Conservation (phyloP, 2,113 vertebrate species). For the Chauna torquata region DNA sequence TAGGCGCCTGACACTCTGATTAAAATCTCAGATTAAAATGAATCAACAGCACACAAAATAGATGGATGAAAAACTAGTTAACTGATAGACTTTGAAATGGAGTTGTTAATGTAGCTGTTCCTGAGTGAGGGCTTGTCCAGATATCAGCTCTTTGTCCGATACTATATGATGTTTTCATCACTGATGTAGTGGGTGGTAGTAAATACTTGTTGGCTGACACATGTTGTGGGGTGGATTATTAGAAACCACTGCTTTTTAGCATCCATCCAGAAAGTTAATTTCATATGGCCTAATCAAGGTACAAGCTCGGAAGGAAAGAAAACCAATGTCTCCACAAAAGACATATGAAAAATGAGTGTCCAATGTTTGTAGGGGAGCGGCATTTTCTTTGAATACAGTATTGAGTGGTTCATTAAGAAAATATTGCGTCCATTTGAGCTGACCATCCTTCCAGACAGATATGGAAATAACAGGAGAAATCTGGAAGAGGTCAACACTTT, state of each 20-base stretch:
- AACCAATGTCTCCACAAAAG: background rate
- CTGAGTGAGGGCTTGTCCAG: background rate
- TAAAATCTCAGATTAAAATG: constrained; percentile 24
- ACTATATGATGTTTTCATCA: background rate
- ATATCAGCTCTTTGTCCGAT: background rate
- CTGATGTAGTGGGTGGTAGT: background rate
- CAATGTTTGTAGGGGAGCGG: background rate
- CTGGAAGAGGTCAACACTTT: background rate
- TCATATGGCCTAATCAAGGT: background rate
- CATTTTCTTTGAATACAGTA: background rate
- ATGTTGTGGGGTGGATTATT: background rate
- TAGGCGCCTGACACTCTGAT: background rate
- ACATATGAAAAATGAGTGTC: background rate
- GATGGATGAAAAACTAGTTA: background rate
- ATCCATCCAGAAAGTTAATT: background rate
- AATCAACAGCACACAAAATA: background rate
- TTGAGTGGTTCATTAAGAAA: background rate
- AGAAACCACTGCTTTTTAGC: background rate
- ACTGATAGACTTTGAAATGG: background rate
- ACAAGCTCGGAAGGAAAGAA: background rate
- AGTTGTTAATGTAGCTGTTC: background rate
- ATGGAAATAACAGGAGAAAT: background rate
- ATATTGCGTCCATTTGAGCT: background rate
- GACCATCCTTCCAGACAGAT: background rate
- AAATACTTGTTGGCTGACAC: background rate